phyloP scores from a whole-genome alignment of 2,113 vertebrate genomes.

The Cervus canadensis region DNA sequence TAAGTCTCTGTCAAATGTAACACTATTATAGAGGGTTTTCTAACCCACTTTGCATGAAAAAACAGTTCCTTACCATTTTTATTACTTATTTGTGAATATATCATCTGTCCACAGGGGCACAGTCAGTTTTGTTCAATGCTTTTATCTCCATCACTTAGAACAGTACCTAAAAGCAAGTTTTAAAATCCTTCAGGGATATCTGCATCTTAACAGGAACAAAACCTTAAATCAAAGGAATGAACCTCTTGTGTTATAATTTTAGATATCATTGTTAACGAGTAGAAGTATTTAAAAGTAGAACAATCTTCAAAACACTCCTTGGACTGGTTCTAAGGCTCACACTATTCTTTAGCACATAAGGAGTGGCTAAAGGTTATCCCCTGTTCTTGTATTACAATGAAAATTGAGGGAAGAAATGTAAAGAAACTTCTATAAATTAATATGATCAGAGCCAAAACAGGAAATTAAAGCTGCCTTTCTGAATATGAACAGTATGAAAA shows the following conservation, averaged over 20 bases:
- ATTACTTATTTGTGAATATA: constrained; percentile 21
- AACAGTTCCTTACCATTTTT: background rate
- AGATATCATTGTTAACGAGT: background rate
- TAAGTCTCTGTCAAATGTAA: constrained; percentile 1
- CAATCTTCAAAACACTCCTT: background rate
- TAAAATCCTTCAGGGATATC: background rate
- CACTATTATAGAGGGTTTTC: background rate
- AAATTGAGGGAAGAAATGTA: background rate
- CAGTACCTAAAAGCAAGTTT: background rate
- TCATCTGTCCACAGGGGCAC: background rate
- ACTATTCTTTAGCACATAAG: background rate
- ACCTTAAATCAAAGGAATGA: constrained; percentile 21
- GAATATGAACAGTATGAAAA: background rate
- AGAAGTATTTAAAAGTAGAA: background rate
- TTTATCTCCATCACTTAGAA: background rate
- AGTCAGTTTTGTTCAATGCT: background rate
- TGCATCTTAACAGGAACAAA: constrained; percentile 6
- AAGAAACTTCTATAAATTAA: background rate
- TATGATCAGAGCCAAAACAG: background rate
- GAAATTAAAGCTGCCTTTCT: constrained; percentile 12
- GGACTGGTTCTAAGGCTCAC: background rate
- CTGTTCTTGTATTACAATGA: background rate
- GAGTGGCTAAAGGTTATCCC: background rate
- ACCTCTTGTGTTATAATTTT: background rate
- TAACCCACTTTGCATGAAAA: background rate